Evolutionary conservation across 2,888 invertebrate genomes (phyloP), one percentile per base, ranked within the genome.

Genomic region (Cosmia trapezina): DNA sequence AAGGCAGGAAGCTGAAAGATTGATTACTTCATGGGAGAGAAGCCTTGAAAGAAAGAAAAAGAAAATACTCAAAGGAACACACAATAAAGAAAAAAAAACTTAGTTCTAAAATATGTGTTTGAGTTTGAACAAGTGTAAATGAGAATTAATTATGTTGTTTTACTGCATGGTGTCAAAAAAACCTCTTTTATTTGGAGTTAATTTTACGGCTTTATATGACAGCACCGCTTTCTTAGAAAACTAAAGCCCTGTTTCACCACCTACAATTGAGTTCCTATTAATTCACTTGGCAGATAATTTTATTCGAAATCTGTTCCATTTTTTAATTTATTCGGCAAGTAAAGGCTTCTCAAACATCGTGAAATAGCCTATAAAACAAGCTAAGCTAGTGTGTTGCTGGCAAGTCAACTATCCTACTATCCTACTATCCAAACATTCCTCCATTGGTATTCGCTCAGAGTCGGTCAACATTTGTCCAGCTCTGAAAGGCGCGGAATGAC

Each of bases 391-490:
- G 41, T 37, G 28, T 37, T 9, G 19, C 3, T 17, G 22, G 43
- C 72, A 69, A 83, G 73, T 73, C 19, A 5, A 84, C 88, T 89
- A 3, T 41, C 67, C 7, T 5, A 12, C 3, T 70, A n/a, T n/a
- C n/a, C n/a, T n/a, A n/a, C n/a, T n/a, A n/a, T n/a, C n/a, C 54
- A 85, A 93, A 92, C 84, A 73, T 57, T 83, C 78, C 89, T 73
- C 84, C 84, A 91, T 90, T 89, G 91, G 86, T 88, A 90, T 91
- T 89, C 89, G 88, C 85, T 89, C 88, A 84, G 87, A 90, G 91
- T 93, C 85, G 91, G 94, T 94, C 94, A 94, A 94, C 91, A 94
- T 94, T 94, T 92, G 90, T 93, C 86, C 82, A 90, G 86, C 62
- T 80, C 85, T 91, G 91, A 92, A 91, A 88, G 86, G 87, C 80